Conservation (phyloP, 2,888 invertebrate genomes). For the Cephus sareptanus region DNA sequence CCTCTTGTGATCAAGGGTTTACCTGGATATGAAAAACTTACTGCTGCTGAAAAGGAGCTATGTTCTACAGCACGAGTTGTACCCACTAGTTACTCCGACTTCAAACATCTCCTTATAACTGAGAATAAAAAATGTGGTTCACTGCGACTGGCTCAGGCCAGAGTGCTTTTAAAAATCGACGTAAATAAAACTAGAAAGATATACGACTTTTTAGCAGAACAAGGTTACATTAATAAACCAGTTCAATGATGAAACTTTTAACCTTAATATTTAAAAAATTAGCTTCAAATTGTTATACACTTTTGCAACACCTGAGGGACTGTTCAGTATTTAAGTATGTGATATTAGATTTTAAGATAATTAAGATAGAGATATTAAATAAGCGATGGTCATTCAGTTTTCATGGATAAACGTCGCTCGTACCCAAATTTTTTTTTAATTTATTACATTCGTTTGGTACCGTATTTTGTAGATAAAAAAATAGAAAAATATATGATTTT, state of each 20-base stretch:
- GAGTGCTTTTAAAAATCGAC: conserved; percentile 89
- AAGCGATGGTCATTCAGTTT: too few relatives aligned
- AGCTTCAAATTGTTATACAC: too few relatives aligned
- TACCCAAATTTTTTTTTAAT: too few relatives aligned
- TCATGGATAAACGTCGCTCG: too few relatives aligned
- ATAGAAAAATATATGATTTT: too few relatives aligned
- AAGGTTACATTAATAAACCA: conserved; percentile 78
- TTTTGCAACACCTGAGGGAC: too few relatives aligned
- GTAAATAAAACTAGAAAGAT: conserved; percentile 92
- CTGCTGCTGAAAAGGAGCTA: conserved; percentile 77
- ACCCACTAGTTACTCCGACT: conserved; percentile 83
- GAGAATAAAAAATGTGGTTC: conserved; percentile 83
- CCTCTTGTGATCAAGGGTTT: conserved; percentile 78
- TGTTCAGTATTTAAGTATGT: too few relatives aligned
- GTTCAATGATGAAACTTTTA: conserved; percentile 26
- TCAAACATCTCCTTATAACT: conserved; percentile 77
- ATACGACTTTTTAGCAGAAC: conserved; percentile 79
- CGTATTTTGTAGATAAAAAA: too few relatives aligned
- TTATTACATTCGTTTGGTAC: too few relatives aligned
- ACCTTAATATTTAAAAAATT: too few relatives aligned
- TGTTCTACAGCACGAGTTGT: conserved; percentile 81
- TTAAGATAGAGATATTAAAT: too few relatives aligned
- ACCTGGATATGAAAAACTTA: conserved; percentile 82
- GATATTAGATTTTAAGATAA: too few relatives aligned
- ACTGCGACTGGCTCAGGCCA: conserved; percentile 83